phyloP scores from a whole-genome alignment of 1,140 invertebrate genomes.

The Drosophila pallidifrons region DNA sequence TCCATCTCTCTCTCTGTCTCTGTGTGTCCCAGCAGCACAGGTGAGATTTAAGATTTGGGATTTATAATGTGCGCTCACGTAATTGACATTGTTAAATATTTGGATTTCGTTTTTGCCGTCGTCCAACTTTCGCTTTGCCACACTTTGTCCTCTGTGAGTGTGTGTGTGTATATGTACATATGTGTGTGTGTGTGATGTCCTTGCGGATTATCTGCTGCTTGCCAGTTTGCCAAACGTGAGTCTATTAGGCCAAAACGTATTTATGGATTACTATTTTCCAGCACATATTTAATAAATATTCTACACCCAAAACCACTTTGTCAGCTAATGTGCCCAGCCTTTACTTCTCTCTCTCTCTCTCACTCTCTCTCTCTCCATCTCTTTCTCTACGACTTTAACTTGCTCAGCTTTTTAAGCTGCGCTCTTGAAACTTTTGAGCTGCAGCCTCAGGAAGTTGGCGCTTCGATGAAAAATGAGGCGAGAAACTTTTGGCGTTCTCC shows the following conservation, averaged over 20 bases:
- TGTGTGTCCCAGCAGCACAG: slow-evolving; percentile 66
- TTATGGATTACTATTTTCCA: slow-evolving; percentile 3
- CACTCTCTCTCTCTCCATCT: neutral
- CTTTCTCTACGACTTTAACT: neutral
- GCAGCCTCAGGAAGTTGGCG: slow-evolving; percentile 45
- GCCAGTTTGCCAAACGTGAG: slow-evolving; percentile 16
- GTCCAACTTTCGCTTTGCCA: slow-evolving; percentile 42
- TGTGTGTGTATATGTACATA: too few relatives aligned
- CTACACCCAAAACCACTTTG: neutral
- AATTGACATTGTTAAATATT: slow-evolving; percentile 84
- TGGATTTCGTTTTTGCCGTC: slow-evolving; percentile 59
- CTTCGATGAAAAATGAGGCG: slow-evolving; percentile 72
- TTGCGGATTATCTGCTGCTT: slow-evolving; percentile 18
- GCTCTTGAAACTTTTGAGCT: slow-evolving; percentile 30
- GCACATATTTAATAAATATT: neutral
- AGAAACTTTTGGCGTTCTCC: slow-evolving; percentile 46
- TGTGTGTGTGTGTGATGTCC: neutral
- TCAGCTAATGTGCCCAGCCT: neutral
- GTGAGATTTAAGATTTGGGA: slow-evolving; percentile 83
- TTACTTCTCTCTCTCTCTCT: neutral
- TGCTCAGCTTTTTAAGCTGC: slow-evolving; percentile 2
- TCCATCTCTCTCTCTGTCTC: neutral
- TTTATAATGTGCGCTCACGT: slow-evolving; percentile 83
- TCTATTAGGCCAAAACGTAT: slow-evolving; percentile 36
- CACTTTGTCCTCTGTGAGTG: neutral